Conservation (phyloP, 1,140 invertebrate genomes). For the Anoplolepis gracilipes region DNA sequence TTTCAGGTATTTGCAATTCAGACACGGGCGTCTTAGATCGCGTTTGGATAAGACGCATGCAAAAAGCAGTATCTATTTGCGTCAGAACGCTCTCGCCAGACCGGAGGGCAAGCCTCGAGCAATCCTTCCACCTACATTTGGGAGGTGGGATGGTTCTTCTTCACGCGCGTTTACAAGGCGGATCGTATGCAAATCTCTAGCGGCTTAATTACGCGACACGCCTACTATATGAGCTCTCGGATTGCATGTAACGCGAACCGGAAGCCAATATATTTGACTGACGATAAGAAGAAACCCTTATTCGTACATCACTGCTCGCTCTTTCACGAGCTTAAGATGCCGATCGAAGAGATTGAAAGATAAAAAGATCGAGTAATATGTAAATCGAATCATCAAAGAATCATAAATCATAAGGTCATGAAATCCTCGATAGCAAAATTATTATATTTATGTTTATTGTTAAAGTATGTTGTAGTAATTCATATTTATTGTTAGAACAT, state of each 20-base stretch:
- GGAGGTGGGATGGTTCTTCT: conserved; percentile 37
- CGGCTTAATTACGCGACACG: conserved; percentile 84
- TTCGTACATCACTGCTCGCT: conserved; percentile 24
- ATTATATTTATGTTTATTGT: neutral
- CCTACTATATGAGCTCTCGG: conserved; percentile 80
- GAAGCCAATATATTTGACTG: conserved; percentile 81
- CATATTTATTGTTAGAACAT: neutral
- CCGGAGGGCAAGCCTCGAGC: conserved; percentile 35
- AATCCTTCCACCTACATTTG: conserved; percentile 33
- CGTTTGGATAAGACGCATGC: conserved; percentile 59
- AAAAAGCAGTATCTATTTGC: conserved; percentile 60
- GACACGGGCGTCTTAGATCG: conserved; percentile 53
- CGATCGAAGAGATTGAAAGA: neutral
- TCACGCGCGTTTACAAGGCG: conserved; percentile 66
- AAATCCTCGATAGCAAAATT: neutral
- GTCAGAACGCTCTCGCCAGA: conserved; percentile 47
- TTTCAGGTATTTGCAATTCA: conserved; percentile 58
- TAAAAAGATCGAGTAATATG: neutral
- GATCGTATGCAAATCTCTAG: conserved; percentile 85
- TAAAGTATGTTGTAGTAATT: too few species aligned
- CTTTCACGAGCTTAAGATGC: neutral
- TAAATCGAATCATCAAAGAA: neutral
- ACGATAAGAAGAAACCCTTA: conserved; percentile 79
- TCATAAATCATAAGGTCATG: neutral
- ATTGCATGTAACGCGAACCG: conserved; percentile 81